Evolutionary conservation across 2,888 invertebrate genomes (phyloP), one percentile per base, ranked within the genome.

Genomic region (Stenurella melanura): DNA sequence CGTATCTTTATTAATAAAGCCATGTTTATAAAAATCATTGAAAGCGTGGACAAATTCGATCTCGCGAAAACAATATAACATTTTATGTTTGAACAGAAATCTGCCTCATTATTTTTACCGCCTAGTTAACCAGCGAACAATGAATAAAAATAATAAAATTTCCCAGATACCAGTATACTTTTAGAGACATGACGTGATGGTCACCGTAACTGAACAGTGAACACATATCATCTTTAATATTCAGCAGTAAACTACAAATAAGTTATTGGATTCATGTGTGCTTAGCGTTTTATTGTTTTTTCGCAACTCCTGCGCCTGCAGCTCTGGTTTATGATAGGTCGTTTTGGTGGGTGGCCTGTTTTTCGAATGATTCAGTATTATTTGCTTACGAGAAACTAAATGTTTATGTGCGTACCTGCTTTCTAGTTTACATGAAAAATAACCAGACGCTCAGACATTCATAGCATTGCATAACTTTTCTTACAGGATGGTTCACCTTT

Each of bases 81-180:
- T n/a, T 50, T 50, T 50, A 50, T n/a, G 1, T 50, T 50, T n/a
- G 50, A 12, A 15, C 7, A 42, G 9, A 12, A 9, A 12, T 42
- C 12, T 42, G 42, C 15, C 50, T 50, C 50, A 50, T 50, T 50
- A 50, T 50, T 50, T 50, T 50, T 50, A 50, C n/a, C n/a, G 15
- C 50, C 42, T 50, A 50, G 50, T 50, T 50, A 42, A 7, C n/a
- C 12, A 50, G 50, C 50, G 50, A 50, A 50, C 50, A 50, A 50
- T 50, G n/a, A 15, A 50, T 12, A 50, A n/a, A 50, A 50, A 50
- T 50, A 50, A 50, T 50, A n/a, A 50, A 50, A 50, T 50, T 42
- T 50, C 50, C 50, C 50, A 50, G 50, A 50, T 50, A 50, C 50
- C 15, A 50, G 50, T 15, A n/a, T n/a, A n/a, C 50, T 50, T 50